phyloP scores from a whole-genome alignment of 2,888 invertebrate genomes.

The Pollenia amentaria region DNA sequence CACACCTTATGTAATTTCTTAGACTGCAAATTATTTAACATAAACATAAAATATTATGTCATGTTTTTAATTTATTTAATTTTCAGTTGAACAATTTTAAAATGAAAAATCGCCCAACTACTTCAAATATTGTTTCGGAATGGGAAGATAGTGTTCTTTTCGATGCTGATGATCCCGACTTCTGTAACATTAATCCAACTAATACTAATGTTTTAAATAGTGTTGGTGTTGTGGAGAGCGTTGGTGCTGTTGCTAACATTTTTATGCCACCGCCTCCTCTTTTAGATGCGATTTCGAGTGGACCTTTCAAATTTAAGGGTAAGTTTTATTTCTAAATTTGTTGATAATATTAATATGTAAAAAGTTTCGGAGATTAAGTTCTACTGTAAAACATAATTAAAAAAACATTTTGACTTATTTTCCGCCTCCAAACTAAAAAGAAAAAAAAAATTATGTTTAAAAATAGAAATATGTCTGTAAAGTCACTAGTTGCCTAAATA shows the following conservation, averaged over 20 bases:
- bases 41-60: background rate
- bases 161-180: slow-evolving; percentile 84
- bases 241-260: slow-evolving; percentile 13
- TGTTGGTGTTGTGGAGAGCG: slow-evolving; percentile 39
- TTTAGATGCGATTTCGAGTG: slow-evolving; percentile 69
- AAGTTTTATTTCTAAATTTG: slow-evolving; percentile 69
- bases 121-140: slow-evolving; percentile 80
- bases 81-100: slow-evolving; percentile 64
- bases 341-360: background rate
- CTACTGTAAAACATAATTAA: too few species aligned
- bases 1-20: too few species aligned
- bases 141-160: slow-evolving; percentile 84
- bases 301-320: slow-evolving; percentile 80
- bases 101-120: slow-evolving; percentile 81
- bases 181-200: slow-evolving; percentile 79
- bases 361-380: too few species aligned
- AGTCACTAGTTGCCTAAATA: too few species aligned
- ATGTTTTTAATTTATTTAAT: background rate
- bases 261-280: slow-evolving; percentile 69
- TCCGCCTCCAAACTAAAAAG: too few species aligned
- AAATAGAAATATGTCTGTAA: too few species aligned
- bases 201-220: slow-evolving; percentile 77
- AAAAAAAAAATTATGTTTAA: too few species aligned
- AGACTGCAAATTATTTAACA: background rate
- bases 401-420: too few species aligned